Conservation (phyloP, 2,113 vertebrate genomes). For the Cebidichthys violaceus region DNA sequence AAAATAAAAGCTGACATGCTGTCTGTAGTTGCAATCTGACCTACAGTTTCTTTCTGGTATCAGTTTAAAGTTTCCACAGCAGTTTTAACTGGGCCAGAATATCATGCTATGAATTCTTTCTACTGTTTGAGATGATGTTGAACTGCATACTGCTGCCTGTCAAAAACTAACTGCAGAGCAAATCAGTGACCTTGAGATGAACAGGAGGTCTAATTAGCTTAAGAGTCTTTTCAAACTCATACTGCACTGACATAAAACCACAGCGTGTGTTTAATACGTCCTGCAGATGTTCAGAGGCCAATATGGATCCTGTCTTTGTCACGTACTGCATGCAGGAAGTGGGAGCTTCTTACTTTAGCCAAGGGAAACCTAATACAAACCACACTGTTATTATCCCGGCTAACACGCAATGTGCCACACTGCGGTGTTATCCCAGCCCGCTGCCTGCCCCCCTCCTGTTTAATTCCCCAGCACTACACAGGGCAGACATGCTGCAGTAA, state of each 20-base stretch:
- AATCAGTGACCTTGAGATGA: constrained; percentile 19
- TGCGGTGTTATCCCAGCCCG: constrained; percentile 44
- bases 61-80: constrained; percentile 46
- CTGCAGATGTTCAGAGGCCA: constrained; percentile 55
- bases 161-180: constrained; percentile 16
- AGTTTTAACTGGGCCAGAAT: constrained; percentile 12
- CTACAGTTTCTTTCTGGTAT: background rate
- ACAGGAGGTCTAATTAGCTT: constrained; percentile 45
- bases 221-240: constrained; percentile 43
- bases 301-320: constrained; percentile 48
- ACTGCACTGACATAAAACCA: constrained; percentile 32
- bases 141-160: constrained; percentile 5
- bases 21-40: background rate
- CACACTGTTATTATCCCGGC: constrained; percentile 65
- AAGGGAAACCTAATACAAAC: constrained; percentile 67
- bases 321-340: constrained; percentile 56
- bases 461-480: constrained; percentile 42
- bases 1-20: background rate
- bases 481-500: constrained; percentile 46
- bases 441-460: constrained; percentile 15
- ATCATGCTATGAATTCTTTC: background rate
- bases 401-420: constrained; percentile 63
- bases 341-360: constrained; percentile 63
- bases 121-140: constrained; percentile 3
- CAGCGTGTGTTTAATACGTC: constrained; percentile 44